Conservation (phyloP, 2,113 vertebrate genomes). For the Sardina pilchardus region DNA sequence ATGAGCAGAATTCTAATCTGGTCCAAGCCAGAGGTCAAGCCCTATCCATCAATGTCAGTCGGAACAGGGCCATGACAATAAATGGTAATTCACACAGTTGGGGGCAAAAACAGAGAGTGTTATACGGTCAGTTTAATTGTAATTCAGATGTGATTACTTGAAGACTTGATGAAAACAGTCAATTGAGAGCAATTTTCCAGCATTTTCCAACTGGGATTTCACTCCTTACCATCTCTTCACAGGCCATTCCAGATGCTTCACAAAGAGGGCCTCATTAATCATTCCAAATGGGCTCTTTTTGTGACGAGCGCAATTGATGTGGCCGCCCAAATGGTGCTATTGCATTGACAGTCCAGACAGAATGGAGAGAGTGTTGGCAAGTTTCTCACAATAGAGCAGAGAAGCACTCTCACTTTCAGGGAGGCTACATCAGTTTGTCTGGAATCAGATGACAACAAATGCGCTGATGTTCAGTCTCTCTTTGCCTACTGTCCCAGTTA, state of each 20-base stretch:
- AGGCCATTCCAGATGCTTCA: background rate
- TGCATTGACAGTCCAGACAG: background rate
- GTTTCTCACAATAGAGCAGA: background rate
- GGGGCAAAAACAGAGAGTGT: background rate
- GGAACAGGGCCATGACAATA: background rate
- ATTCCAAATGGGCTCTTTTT: background rate
- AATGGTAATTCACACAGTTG: background rate
- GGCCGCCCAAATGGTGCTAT: background rate
- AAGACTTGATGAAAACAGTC: slow-evolving; percentile 58
- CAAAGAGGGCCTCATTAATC: slow-evolving; percentile 4
- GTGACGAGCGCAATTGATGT: background rate
- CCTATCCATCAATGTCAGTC: slow-evolving; percentile 57
- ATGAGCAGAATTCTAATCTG: slow-evolving; percentile 15
- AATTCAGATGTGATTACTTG: slow-evolving; percentile 49
- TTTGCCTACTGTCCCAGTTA: background rate
- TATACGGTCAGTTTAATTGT: slow-evolving; percentile 27
- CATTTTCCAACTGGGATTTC: slow-evolving; percentile 46
- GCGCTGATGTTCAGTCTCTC: background rate
- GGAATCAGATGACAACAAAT: background rate
- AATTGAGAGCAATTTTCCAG: slow-evolving; percentile 43
- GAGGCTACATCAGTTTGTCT: background rate
- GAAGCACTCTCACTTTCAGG: background rate
- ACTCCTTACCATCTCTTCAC: slow-evolving; percentile 6
- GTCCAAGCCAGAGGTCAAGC: slow-evolving; percentile 57
- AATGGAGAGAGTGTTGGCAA: background rate